These are phyloP conservation scores for Mesembrinibis cayennensis DNA, from an alignment of 2,113 vertebrate species.

Conservation along the genomic window DNA sequence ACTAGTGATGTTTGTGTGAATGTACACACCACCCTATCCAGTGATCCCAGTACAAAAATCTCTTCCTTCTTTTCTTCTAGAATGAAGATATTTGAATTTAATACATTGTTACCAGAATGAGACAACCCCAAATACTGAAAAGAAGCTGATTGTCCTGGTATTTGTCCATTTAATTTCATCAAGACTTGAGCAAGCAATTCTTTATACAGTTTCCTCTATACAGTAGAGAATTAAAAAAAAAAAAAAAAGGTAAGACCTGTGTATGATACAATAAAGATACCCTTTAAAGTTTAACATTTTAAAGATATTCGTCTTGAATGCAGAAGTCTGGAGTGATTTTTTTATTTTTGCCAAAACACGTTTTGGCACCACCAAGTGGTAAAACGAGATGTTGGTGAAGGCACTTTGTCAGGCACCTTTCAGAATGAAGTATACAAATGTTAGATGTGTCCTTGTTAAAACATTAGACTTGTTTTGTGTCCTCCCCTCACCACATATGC, in stretches of 20 bases:
- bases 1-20: neutral
- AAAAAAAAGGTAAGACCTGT: neutral
- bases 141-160: neutral
- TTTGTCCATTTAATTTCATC: neutral
- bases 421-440: neutral
- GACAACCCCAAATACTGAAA: neutral
- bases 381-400: neutral
- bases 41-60: neutral
- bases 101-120: neutral
- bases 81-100: neutral
- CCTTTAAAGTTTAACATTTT: neutral
- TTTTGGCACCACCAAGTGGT: slow-evolving; percentile 52
- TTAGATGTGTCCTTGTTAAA: neutral
- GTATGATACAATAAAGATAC: neutral
- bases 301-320: neutral
- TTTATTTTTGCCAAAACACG: neutral
- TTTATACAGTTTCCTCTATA: neutral
- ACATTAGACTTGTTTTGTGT: neutral
- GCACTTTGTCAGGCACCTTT: neutral
- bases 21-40: neutral
- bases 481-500: neutral
- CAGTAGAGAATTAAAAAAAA: neutral
- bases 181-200: neutral
- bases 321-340: neutral
- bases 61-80: neutral